Base-by-base conservation (phyloP, 2,113 vertebrate genomes). In the Patagioenas fasciata region DNA sequence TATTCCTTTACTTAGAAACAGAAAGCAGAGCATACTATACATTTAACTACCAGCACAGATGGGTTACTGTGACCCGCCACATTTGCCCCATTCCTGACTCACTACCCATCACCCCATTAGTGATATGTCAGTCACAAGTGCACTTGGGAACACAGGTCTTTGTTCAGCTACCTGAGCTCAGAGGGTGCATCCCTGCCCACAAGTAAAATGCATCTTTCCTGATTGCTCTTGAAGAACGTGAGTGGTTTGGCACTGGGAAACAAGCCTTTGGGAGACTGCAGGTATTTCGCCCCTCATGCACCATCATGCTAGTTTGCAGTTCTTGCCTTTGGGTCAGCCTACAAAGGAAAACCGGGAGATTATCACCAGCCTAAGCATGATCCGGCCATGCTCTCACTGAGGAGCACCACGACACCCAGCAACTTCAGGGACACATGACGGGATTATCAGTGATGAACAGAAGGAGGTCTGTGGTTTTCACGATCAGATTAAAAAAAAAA, bases 1-100 rank as follows among this genome's bases (percentile, higher is more conserved):
- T 96, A 78, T 44, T 91, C 32, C 54, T 92, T 64, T 65, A 72
- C 80, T 89, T 24, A 72, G 53, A 92, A 94, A 57, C 44, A 86
- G 24, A 88, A 88, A 94, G 80, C 72, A 93, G 47, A 80, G 36
- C 7, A 3, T 44, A 67, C 56, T 21, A 31, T 44, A 48, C 20
- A 13, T 57, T 62, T 44, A 93, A 64, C 42, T 75, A 62, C 31
- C 29, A 89, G 36, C 61, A 77, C 26, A 61, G 32, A 34, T 0
- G 4, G 17, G 15, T 54, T 65, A 42, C 44, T 17, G 5, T 36
- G n/a, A 69, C 40, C 70, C 62, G 65, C 29, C n/a, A 26, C 61
- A 56, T 67, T 19, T 85, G 31, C 18, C 57, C 61, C 15, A 1
- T 53, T 92, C 36, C 62, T 44, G 12, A 83, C 31, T 50, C 50